phyloP scores from a whole-genome alignment of 2,888 invertebrate genomes.

The Thereva unica region DNA sequence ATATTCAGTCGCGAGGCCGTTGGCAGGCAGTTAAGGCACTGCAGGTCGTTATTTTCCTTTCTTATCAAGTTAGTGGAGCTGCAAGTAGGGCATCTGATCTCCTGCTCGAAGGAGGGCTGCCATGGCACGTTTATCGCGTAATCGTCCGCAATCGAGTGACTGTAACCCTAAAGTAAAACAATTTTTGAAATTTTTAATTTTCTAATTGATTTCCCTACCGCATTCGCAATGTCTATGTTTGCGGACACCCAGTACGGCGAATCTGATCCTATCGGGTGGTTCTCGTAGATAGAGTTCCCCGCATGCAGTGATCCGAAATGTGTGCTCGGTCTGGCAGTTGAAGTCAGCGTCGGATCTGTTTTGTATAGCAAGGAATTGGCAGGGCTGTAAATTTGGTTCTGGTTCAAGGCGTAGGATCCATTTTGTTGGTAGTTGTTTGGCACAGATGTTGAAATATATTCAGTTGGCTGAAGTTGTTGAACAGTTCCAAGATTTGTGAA shows the following conservation, averaged over 20 bases:
- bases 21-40: conserved; percentile 28
- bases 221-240: conserved; percentile 50
- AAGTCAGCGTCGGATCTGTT: conserved; percentile 53
- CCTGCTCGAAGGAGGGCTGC: conserved; percentile 40
- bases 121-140: conserved; percentile 50
- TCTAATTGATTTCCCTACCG: conserved; percentile 30
- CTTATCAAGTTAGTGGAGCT: conserved; percentile 46
- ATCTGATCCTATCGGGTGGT: conserved; percentile 46
- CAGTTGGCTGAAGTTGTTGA: conserved; percentile 20
- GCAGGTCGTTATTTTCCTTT: conserved; percentile 46
- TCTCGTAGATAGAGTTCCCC: conserved; percentile 48
- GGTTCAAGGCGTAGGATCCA: conserved; percentile 42
- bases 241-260: conserved; percentile 47
- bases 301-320: conserved; percentile 45
- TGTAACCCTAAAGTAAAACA: conserved; percentile 47
- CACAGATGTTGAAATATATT: conserved; percentile 25
- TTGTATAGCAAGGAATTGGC: conserved; percentile 51
- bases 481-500: conserved; percentile 55
- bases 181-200: not conserved
- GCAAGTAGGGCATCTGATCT: conserved; percentile 52
- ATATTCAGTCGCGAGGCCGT: conserved; percentile 9
- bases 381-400: conserved; percentile 51
- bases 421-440: conserved; percentile 30
- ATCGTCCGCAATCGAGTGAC: conserved; percentile 53
- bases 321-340: conserved; percentile 49